phyloP scores from a whole-genome alignment of 2,888 invertebrate genomes.

The Pyrrhosoma nymphula region DNA sequence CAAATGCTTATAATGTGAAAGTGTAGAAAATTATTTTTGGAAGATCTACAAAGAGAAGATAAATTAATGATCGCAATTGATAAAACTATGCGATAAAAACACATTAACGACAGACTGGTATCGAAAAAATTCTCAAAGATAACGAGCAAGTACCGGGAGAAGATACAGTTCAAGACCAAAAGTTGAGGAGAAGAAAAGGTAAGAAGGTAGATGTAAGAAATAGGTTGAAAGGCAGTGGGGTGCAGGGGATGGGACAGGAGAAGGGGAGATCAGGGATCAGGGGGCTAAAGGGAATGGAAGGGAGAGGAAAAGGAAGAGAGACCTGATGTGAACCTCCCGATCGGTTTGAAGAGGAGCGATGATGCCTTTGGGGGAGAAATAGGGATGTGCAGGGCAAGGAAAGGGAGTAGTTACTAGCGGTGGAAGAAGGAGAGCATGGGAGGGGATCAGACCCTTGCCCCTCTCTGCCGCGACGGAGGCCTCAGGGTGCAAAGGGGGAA shows the following conservation, averaged over 20 bases:
- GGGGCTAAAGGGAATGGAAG: background rate
- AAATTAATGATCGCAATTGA: no score
- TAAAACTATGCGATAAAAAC: no score
- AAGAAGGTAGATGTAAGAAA: background rate
- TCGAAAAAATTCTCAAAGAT: no score
- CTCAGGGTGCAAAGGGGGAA: background rate
- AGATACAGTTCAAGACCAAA: no score
- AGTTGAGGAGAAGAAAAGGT: background rate
- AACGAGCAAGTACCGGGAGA: no score
- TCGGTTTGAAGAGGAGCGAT: constrained; percentile 55
- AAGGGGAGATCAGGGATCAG: background rate
- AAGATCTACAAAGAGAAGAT: no score
- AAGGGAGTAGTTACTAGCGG: background rate
- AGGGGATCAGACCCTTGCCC: background rate
- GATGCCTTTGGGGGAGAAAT: constrained; percentile 34
- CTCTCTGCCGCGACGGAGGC: background rate
- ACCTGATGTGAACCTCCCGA: background rate
- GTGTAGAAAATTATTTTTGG: no score
- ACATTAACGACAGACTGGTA: no score
- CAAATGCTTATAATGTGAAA: no score
- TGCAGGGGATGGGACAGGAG: background rate
- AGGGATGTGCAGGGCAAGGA: background rate
- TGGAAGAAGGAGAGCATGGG: no score
- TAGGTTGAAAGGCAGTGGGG: background rate
- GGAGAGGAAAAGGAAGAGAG: background rate